Base-by-base conservation (phyloP, 35 echinoderm and acorn worm genomes). In the Apostichopus parvimensis region DNA sequence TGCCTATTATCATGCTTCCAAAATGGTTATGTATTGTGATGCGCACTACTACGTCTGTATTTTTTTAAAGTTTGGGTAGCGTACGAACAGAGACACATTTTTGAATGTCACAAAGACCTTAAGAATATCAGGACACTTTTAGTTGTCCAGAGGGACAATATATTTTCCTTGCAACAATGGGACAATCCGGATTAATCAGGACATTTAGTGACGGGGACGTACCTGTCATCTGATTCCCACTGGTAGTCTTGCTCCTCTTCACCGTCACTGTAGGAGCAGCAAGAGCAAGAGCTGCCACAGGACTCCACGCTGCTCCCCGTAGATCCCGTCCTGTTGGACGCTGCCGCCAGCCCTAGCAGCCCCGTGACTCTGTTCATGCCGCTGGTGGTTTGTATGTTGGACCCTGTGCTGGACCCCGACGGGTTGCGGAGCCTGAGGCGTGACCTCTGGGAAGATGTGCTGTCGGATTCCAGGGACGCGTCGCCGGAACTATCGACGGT, bases 201-300 rank as follows among this genome's bases (percentile, higher is more conserved):
- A 61, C 58, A 61, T 61, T 11, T 61, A 61, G 34, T 45, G 2
- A 45, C 17, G 17, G 24, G 4, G 10, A 59, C 81, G 22, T 76
- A 98, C 96, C 94, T 98, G 54, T 95, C 96, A 90, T 98, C 96
- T 17, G 96, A 98, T 90, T 98, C 96, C 96, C 96, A 98, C 76
- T 98, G 92, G 90, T 98, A 98, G 26, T 88, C 94, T 3, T 58
- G 91, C 7, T 92, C 56, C 45, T 86, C 88, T 22, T 79, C 91
- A 14, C 72, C 93, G 76, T 79, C 66, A 76, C 81, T 90, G 68
- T 81, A 94, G 22, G 92, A 93, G 75, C 71, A 93, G 57, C 92
- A 93, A 1, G 92, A 93, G 59, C 89, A 91, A 15, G 89, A 59
- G 61, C 89, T 91, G 7, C 89, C 89, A 24, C 89, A 91, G 45